A percentile compares a stretch with the other conserved stretches of the same genome.
Conservation (phyloP, 2,888 invertebrate genomes). For the Chalcosyrphus nemorum region DNA sequence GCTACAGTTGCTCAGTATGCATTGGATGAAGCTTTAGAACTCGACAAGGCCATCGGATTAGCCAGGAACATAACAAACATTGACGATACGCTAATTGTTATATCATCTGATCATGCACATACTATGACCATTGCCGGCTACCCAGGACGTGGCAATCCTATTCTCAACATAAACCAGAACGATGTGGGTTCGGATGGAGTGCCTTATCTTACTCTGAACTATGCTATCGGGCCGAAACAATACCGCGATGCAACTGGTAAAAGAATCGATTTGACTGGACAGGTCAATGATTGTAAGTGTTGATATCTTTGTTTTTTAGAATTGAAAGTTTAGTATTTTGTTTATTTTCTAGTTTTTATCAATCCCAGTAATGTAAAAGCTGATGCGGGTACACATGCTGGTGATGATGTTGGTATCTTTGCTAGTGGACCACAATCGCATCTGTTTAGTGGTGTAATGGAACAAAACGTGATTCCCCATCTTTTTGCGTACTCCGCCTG, state of each 20-base stretch:
- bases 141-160: conserved; percentile 83
- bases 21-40: conserved; percentile 89
- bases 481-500: conserved; percentile 88
- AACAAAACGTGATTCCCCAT: conserved; percentile 90
- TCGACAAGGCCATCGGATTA: conserved; percentile 86
- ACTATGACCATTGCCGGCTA: conserved; percentile 90
- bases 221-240: conserved; percentile 86
- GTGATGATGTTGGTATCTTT: conserved; percentile 90
- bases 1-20: conserved; percentile 85
- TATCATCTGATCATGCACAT: conserved; percentile 90
- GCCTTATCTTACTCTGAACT: conserved; percentile 87
- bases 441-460: conserved; percentile 89
- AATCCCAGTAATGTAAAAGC: conserved; percentile 76
- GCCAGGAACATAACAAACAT: conserved; percentile 84
- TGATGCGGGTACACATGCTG: conserved; percentile 87
- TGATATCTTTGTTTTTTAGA: not conserved
- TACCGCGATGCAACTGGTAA: conserved; percentile 75
- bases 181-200: conserved; percentile 75
- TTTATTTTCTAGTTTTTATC: conserved; percentile 72
- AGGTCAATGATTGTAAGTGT: conserved; percentile 72
- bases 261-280: conserved; percentile 75
- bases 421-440: conserved; percentile 90
- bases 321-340: not conserved
- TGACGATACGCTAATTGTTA: conserved; percentile 91
- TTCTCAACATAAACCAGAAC: conserved; percentile 82